Evolutionary conservation across 1,140 invertebrate species (phyloP).

Genomic region (Sesamia nonagrioides): DNA sequence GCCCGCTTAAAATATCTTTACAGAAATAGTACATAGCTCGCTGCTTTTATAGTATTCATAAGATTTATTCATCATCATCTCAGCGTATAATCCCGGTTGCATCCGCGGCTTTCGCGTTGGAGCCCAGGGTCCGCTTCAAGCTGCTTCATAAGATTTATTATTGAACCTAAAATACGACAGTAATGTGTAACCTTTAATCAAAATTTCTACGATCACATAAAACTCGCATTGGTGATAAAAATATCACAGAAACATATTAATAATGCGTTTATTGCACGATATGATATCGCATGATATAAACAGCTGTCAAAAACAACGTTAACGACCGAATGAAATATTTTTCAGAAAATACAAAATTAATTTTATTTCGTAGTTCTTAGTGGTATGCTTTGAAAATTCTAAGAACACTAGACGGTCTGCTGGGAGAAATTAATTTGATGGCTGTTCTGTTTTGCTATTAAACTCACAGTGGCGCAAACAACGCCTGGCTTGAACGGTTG

Average conservation of each 20-base stretch:
- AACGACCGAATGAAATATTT: not conserved
- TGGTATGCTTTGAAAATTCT: constrained; percentile 13
- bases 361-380: constrained; percentile 9
- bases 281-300: not conserved
- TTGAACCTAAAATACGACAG: not conserved
- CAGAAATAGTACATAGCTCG: constrained; percentile 10
- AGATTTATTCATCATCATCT: too few species aligned
- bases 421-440: constrained; percentile 48
- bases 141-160: constrained; percentile 35
- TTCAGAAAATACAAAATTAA: constrained; percentile 27
- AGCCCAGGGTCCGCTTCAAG: too few species aligned
- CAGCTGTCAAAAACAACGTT: not conserved
- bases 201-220: not conserved
- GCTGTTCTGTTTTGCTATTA: constrained; percentile 45
- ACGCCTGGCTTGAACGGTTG: constrained; percentile 32
- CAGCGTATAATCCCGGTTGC: too few species aligned
- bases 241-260: not conserved
- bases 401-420: constrained; percentile 35
- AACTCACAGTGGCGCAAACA: constrained; percentile 42
- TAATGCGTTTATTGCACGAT: not conserved
- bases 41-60: constrained; percentile 33
- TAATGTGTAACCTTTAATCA: constrained; percentile 16
- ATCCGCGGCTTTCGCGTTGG: too few species aligned
- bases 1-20: constrained; percentile 22
- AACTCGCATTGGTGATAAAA: not conserved